These are phyloP conservation scores for Heterodera carotae DNA, from an alignment of 1,140 invertebrate species.

Conservation along the genomic window DNA sequence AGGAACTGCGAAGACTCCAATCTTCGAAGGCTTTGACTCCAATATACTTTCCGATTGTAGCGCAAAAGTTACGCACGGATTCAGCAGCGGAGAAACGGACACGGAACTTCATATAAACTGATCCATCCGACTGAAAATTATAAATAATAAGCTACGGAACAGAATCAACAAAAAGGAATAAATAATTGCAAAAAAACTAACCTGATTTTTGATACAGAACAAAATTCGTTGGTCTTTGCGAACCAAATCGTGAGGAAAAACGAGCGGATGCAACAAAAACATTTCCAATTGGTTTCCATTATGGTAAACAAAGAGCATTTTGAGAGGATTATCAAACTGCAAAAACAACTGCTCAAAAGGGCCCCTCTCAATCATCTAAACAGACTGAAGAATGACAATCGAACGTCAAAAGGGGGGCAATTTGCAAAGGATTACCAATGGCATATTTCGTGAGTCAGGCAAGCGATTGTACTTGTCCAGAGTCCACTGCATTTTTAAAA, in stretches of 20 bases:
- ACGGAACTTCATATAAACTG: constrained; percentile 16
- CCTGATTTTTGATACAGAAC: constrained; percentile 25
- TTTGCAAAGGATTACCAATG: background rate
- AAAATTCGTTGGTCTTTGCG: constrained; percentile 7
- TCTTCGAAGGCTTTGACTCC: constrained; percentile 26
- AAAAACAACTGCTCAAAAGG: constrained; percentile 8
- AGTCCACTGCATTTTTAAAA: constrained; percentile 16
- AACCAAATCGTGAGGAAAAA: constrained; percentile 20
- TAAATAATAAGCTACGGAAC: no score
- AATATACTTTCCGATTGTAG: constrained; percentile 11
- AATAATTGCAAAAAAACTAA: background rate
- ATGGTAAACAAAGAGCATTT: constrained; percentile 27
- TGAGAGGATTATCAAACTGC: constrained; percentile 14
- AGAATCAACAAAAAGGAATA: background rate
- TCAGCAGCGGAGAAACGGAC: constrained; percentile 7
- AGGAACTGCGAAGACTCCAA: background rate
- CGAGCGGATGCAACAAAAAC: constrained; percentile 18
- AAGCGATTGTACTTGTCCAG: constrained; percentile 27
- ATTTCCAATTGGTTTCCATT: constrained; percentile 13
- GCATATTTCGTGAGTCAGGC: constrained; percentile 14
- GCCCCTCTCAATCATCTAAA: constrained; percentile 13
- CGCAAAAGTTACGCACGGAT: constrained; percentile 7
- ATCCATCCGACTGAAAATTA: constrained; percentile 16
- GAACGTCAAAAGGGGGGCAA: background rate
- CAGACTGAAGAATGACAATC: no score